phyloP scores from a whole-genome alignment of 2,113 vertebrate genomes.

The Salminus brasiliensis region DNA sequence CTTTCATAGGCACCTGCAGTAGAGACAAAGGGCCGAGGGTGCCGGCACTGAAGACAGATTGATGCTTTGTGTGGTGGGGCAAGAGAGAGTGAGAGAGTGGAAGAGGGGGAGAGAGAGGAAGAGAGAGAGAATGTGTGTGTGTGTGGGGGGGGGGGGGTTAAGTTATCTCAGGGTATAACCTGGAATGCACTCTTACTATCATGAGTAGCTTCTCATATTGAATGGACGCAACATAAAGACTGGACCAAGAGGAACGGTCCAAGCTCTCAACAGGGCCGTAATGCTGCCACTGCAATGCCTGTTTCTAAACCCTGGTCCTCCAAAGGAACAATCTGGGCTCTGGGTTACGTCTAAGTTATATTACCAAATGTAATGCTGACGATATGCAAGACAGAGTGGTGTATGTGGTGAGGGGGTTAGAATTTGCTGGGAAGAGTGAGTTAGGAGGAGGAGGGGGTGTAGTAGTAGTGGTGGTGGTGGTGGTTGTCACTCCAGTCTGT shows the following conservation, averaged over 20 bases:
- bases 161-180: background rate
- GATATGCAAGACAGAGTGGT: too few relatives aligned
- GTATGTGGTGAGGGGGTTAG: constrained; percentile 39
- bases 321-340: too few relatives aligned
- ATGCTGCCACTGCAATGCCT: too few relatives aligned
- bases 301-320: too few relatives aligned
- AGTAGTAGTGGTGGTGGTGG: constrained; percentile 30
- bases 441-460: constrained; percentile 40
- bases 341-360: too few relatives aligned
- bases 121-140: background rate
- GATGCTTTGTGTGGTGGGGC: constrained; percentile 89
- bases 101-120: constrained; percentile 10
- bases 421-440: constrained; percentile 72
- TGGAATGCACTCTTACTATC: too few relatives aligned
- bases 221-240: too few relatives aligned
- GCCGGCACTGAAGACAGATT: constrained; percentile 96
- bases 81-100: constrained; percentile 44
- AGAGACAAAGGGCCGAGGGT: constrained; percentile 92
- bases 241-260: background rate
- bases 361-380: too few relatives aligned
- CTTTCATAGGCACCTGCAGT: constrained; percentile 97
- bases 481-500: constrained; percentile 94
- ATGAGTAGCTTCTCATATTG: too few relatives aligned
- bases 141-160: too few relatives aligned
- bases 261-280: too few relatives aligned